Base-by-base conservation (phyloP, 2,888 invertebrate species). In the Ariolimax columbianus region DNA sequence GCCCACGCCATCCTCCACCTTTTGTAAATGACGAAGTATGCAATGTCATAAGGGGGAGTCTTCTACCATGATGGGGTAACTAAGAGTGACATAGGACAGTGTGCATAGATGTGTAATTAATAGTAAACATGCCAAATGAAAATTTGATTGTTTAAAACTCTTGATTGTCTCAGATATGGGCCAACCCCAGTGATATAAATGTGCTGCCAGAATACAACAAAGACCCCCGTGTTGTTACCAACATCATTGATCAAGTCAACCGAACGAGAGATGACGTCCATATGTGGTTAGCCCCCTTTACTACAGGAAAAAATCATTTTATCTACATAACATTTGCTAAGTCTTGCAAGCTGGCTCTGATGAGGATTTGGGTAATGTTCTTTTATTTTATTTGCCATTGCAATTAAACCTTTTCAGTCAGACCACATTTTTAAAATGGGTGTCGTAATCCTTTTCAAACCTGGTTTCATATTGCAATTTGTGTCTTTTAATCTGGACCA, bases 241-340 rank as follows among this genome's bases (percentile, higher is more conserved):
- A 96, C 93, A 93, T 97, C 40, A 94, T 96, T 38, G 96, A 97
- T 91, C 96, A 96, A 0, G 95, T 96, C 9, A 96, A 97, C 91
- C 94, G 96, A 70, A 97, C 97, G 0, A 95, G 96, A 84, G 97
- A 97, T 92, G 97, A 97, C 93, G 95, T 96, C 66, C 97, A 97
- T 94, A 95, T 96, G 90, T 97, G 97, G 97, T 94, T 96, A 36
- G 95, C 96, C 38, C 96, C 96, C 4, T 96, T 96, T 90, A 96
- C 96, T 4, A 91, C 94, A 4, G 95, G 95, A n/a, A 94, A 94
- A 9, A 95, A 96, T 79, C 95, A 96, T 90, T 95, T 95, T 3
- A 94, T 97, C 87, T 95, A 95, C 84, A 93, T 97, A 55, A 91
- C 90, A 55, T 95, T 97, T 89, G 94, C 95, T 30, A 94, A 95